Evolutionary conservation across 2,888 invertebrate species (phyloP).

Genomic region (Galerucella pusilla): DNA sequence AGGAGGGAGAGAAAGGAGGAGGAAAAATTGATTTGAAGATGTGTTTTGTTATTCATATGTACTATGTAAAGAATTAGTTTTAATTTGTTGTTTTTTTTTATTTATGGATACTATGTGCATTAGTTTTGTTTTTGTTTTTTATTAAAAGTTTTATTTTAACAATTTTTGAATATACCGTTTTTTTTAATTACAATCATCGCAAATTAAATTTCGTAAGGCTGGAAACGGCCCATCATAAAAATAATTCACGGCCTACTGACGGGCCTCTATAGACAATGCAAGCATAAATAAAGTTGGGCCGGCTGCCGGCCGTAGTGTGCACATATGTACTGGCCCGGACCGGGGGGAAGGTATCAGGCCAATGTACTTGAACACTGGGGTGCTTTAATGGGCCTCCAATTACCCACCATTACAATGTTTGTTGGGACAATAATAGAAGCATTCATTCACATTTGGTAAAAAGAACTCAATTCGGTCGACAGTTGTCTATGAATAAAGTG

Average conservation of each 20-base stretch:
- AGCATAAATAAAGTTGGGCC: not conserved
- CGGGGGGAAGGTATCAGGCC: not conserved
- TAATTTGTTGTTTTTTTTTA: not conserved
- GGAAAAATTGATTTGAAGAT: conserved; percentile 2
- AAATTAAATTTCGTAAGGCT: too few relatives aligned
- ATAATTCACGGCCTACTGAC: too few relatives aligned
- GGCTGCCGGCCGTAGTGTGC: conserved; percentile 2
- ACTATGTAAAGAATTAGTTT: not conserved
- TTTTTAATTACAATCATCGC: too few relatives aligned
- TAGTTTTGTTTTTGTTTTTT: too few relatives aligned
- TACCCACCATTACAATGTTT: not conserved
- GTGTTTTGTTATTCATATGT: not conserved
- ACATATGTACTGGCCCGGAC: not conserved
- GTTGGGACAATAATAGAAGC: not conserved
- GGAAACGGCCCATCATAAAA: too few relatives aligned
- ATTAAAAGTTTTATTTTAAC: too few relatives aligned
- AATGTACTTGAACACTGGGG: not conserved
- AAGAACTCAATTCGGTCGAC: not conserved
- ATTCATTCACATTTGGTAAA: not conserved
- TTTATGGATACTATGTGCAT: too few relatives aligned
- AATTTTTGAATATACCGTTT: too few relatives aligned
- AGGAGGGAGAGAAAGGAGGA: not conserved
- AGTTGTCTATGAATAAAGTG: not conserved
- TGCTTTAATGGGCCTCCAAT: too few relatives aligned
- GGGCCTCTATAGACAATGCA: too few relatives aligned